These are phyloP conservation scores for Parapristionchus giblindavisi DNA, from an alignment of 2,888 invertebrate species.

Conservation along the genomic window DNA sequence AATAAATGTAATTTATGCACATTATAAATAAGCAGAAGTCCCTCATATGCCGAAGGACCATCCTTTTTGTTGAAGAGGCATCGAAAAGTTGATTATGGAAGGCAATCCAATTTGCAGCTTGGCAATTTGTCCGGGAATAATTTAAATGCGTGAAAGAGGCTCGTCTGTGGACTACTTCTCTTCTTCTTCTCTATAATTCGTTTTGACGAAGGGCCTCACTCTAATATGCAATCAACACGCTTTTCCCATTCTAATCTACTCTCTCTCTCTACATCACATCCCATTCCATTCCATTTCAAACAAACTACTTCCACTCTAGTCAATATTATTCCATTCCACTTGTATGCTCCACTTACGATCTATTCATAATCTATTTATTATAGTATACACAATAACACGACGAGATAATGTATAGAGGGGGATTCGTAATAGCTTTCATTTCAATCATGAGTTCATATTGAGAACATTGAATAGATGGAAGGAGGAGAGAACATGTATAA, in stretches of 20 bases:
- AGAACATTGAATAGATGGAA: too few species aligned
- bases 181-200: neutral
- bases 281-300: too few species aligned
- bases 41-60: too few species aligned
- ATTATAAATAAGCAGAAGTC: too few species aligned
- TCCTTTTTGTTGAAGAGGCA: too few species aligned
- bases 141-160: neutral
- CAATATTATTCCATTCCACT: too few species aligned
- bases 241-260: neutral
- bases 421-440: conserved; percentile 28
- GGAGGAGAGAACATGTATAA: too few species aligned
- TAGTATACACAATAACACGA: too few species aligned
- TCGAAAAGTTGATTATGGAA: neutral
- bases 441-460: conserved; percentile 12
- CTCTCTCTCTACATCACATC: too few species aligned
- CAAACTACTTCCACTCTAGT: neutral
- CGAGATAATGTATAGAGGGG: too few species aligned
- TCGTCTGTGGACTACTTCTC: neutral
- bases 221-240: neutral
- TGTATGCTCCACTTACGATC: neutral
- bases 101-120: neutral
- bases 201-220: neutral
- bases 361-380: conserved; percentile 17
- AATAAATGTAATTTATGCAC: too few species aligned
- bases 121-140: neutral